A percentile compares a stretch with the other conserved stretches of the same genome.
Evolutionary conservation across 2,113 vertebrate genomes (phyloP).

Genomic region (Rynchops niger): DNA sequence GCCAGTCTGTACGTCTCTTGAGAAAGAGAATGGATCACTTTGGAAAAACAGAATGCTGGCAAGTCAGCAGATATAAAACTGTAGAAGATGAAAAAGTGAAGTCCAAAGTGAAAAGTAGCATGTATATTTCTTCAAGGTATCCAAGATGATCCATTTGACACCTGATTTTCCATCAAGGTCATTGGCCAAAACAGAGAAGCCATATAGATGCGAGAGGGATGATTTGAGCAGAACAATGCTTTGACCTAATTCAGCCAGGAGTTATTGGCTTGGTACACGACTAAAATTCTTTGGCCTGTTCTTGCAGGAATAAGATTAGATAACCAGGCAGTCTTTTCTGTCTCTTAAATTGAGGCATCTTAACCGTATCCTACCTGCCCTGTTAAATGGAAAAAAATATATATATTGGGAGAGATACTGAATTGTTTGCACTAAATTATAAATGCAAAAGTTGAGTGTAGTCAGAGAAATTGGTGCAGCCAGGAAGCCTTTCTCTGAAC

Average conservation of each 20-base stretch:
- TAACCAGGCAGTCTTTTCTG: not conserved
- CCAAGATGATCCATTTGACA: not conserved
- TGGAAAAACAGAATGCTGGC: not conserved
- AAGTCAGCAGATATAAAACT: not conserved
- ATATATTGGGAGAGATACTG: not conserved
- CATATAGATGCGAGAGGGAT: not conserved
- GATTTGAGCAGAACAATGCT: not conserved
- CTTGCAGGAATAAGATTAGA: not conserved
- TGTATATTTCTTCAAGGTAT: not conserved
- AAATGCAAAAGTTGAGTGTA: not conserved
- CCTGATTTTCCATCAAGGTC: not conserved
- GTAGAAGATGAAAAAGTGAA: not conserved
- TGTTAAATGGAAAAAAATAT: not conserved
- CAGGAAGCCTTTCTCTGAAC: not conserved
- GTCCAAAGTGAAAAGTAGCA: not conserved
- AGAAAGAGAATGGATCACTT: not conserved
- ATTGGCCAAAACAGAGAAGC: not conserved
- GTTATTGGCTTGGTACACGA: not conserved
- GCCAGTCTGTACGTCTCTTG: not conserved
- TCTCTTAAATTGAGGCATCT: not conserved
- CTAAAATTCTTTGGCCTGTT: conserved; percentile 27
- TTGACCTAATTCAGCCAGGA: conserved; percentile 19
- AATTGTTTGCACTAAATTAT: not conserved
- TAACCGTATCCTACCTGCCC: not conserved
- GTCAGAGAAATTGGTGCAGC: not conserved